Evolutionary conservation across 2,888 invertebrate genomes (phyloP).

Genomic region (Parnassius orleans): DNA sequence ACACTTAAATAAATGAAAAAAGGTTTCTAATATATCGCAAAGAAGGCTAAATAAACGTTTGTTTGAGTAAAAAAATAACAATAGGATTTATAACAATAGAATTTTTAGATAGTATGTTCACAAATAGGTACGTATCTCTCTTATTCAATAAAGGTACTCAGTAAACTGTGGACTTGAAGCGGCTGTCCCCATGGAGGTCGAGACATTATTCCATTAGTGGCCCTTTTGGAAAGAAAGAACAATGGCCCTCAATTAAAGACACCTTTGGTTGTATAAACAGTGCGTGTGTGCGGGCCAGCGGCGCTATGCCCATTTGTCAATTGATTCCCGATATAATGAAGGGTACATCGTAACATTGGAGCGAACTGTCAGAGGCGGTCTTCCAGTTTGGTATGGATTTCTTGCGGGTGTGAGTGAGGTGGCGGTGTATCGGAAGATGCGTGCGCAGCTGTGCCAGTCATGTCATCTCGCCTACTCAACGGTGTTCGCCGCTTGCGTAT

Average conservation of each 20-base stretch:
- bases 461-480: slow-evolving; percentile 53
- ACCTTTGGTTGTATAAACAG: slow-evolving; percentile 33
- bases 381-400: slow-evolving; percentile 65
- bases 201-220: slow-evolving; percentile 26
- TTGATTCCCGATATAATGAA: slow-evolving; percentile 79
- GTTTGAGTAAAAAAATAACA: slow-evolving; percentile 6
- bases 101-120: slow-evolving; percentile 14
- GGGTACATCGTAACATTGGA: slow-evolving; percentile 73
- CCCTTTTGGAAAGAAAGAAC: slow-evolving; percentile 54
- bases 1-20: neutral
- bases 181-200: slow-evolving; percentile 14
- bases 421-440: slow-evolving; percentile 52
- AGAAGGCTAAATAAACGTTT: slow-evolving; percentile 3
- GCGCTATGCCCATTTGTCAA: slow-evolving; percentile 69
- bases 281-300: slow-evolving; percentile 44
- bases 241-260: slow-evolving; percentile 43
- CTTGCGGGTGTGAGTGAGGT: slow-evolving; percentile 52
- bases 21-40: slow-evolving; percentile 3
- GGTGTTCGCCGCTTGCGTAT: slow-evolving; percentile 37
- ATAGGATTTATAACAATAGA: neutral
- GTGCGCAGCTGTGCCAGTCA: slow-evolving; percentile 57
- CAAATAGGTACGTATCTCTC: slow-evolving; percentile 17
- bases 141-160: slow-evolving; percentile 29
- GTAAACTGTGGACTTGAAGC: slow-evolving; percentile 23
- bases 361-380: slow-evolving; percentile 71